Base-by-base conservation (phyloP, 2,888 invertebrate genomes). In the Lithosia quadra region DNA sequence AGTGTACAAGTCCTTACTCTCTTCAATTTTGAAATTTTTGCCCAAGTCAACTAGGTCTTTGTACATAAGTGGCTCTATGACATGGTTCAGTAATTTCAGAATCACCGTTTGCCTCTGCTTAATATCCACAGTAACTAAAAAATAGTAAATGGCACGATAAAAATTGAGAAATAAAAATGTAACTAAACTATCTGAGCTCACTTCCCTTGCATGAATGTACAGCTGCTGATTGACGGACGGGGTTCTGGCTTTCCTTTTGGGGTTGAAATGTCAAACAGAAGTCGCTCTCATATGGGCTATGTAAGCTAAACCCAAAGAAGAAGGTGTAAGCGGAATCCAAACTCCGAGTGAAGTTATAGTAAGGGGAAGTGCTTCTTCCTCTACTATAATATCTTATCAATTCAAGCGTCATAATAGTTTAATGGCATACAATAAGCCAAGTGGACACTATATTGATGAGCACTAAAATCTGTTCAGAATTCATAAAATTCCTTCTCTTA, bases 61-160 rank as follows among this genome's bases (percentile, higher is more conserved):
- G 84, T 95, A 92, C 89, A 93, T 90, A 55, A 92, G 88, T 21
- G 91, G 91, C 65, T 94, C 95, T 75, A 91, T 90, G 3, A 95
- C 86, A 67, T 96, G 95, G 85, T 95, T 95, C 68, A 96, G 87
- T 28, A 96, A 85, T 75, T 95, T 95, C 69, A 95, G 86, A 67
- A 96, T 89, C 36, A 90, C 86, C 61, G 92, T 85, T 87, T 96
- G 96, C 76, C 88, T 92, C 57, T 90, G 83, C 68, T 95, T 91
- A 65, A 92, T 60, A 34, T 91, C 88, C 80, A 91, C 86, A 69
- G 92, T 91, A 39, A 89, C 96, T 96, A 77, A 13, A 84, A 13
- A 84, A 86, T 8, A 43, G 22, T 24, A 36, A 24, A 24, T 24
- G 7, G 15, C 22, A 22, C 13, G 2, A 28, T 64, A 33, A 43